A percentile compares a stretch with the other conserved stretches of the same genome.
Conservation (phyloP, 2,888 invertebrate species). For the Acleris literana region DNA sequence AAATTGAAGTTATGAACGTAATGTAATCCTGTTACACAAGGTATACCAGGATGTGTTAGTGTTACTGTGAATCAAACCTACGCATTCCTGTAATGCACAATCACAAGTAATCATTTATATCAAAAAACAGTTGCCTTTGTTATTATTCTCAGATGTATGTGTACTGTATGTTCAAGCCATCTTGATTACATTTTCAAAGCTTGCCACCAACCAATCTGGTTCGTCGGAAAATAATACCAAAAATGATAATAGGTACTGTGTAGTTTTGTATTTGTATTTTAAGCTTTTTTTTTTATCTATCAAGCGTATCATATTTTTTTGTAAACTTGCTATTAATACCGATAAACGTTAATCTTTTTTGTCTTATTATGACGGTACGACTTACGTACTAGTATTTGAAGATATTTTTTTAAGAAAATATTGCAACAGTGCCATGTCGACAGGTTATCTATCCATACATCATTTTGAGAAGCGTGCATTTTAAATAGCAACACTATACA, state of each 20-base stretch:
- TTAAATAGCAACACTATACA: slow-evolving; percentile 1
- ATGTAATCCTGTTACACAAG: slow-evolving; percentile 10
- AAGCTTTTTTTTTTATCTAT: no score
- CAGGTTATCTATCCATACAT: slow-evolving; percentile 20
- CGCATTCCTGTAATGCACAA: slow-evolving; percentile 1
- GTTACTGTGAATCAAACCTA: slow-evolving; percentile 2
- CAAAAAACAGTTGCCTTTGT: no score
- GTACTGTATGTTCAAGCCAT: no score
- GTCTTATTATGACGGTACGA: slow-evolving; percentile 18
- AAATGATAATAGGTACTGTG: no score
- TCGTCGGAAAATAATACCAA: no score
- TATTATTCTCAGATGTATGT: no score
- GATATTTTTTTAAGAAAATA: slow-evolving; percentile 2
- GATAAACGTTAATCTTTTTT: background rate
- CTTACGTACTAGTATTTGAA: slow-evolving; percentile 7
- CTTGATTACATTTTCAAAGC: no score
- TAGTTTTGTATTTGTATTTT: no score
- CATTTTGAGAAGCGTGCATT: slow-evolving; percentile 15
- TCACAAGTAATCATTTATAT: background rate
- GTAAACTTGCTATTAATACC: no score
- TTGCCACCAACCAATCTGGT: no score
- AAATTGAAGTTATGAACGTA: slow-evolving; percentile 23
- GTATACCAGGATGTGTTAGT: background rate
- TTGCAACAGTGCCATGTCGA: slow-evolving; percentile 27
- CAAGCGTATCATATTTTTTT: no score